Evolutionary conservation across 1,140 invertebrate genomes (phyloP), one percentile per base, ranked within the genome.

Genomic region (Anoplolepis gracilipes): DNA sequence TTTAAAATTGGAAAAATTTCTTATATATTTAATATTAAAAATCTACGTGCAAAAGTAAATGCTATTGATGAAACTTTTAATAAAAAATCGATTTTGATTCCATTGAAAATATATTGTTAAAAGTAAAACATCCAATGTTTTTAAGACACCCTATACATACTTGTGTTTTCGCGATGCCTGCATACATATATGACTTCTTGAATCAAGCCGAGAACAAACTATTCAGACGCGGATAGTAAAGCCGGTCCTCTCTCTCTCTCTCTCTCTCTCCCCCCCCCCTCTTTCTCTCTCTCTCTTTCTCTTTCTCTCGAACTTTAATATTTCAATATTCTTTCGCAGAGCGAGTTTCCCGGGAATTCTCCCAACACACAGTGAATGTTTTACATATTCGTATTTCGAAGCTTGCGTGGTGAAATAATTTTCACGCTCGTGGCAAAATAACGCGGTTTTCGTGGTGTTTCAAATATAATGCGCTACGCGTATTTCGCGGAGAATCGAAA

Each of bases 401-500:
- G 28, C 11, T 61, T 3, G 39, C 30, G 77, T 28, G 46, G 69
- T 69, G 69, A 79, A 69, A 79, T 79, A 79, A 69, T 79, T 79
- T 64, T 69, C 77, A n/a, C 42, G 22, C 33, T 55, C 42, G 2
- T 28, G 62, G 11, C n/a, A 79, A 55, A 64, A 78, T 39, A 78
- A 69, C 30, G 76, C 25, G 30, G n/a, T 36, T 78, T 62, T 59
- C 39, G 42, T 22, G 46, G 25, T 59, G 36, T 61, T 62, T 22
- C 28, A 42, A 39, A 42, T 72, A 42, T 81, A 81, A 72, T 72
- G 53, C 13, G 36, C 53, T 13, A 33, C 49, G 22, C 53, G 19
- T 72, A 57, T 72, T 28, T 81, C 67, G 33, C 36, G 22, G 33
- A 10, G 75, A 46, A 73, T 82, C 67, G 78, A 61, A 82, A 82